A percentile compares a stretch with the other conserved stretches of the same genome.
Evolutionary conservation across 2,797 vertebrate species (phyloP).

Genomic region (Mico argentatus): DNA sequence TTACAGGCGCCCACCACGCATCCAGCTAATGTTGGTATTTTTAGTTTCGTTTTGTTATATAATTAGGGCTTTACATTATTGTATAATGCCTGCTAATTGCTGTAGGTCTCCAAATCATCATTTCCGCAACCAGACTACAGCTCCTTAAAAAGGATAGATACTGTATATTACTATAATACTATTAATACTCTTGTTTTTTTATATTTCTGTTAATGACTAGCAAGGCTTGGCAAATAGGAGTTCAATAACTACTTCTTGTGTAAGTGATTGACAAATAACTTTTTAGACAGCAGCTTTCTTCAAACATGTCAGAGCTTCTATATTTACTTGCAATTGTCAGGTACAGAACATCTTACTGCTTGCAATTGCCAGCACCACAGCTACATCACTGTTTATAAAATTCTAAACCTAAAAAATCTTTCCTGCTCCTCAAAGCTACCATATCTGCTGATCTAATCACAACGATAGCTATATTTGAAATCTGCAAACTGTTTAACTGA

Average conservation of each 20-base stretch:
- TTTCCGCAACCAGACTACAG: not conserved
- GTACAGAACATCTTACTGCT: not conserved
- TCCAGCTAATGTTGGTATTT: not conserved
- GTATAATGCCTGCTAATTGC: conserved; percentile 5
- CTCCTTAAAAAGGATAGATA: not conserved
- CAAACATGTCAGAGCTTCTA: conserved; percentile 43
- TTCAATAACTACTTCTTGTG: conserved; percentile 55
- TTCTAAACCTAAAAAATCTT: conserved; percentile 51
- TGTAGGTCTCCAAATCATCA: conserved; percentile 36
- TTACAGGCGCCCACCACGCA: not conserved
- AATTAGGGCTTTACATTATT: conserved; percentile 15
- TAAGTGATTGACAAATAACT: conserved; percentile 52
- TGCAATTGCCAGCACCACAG: not conserved
- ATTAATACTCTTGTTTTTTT: not conserved
- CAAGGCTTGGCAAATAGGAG: conserved; percentile 24
- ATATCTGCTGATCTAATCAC: conserved; percentile 1
- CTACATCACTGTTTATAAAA: not conserved
- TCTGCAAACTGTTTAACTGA: not conserved
- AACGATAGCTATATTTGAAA: conserved; percentile 18
- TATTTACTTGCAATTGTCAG: conserved; percentile 39
- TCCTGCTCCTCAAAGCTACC: conserved; percentile 5
- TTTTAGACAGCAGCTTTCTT: conserved; percentile 64
- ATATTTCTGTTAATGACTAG: conserved; percentile 32
- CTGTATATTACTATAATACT: not conserved
- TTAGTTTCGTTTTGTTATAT: not conserved